Percentiles rank a stretch among this genome's conserved stretches.
phyloP scores from a whole-genome alignment of 1,140 invertebrate species.

The Cyrtorhinus lividipennis region DNA sequence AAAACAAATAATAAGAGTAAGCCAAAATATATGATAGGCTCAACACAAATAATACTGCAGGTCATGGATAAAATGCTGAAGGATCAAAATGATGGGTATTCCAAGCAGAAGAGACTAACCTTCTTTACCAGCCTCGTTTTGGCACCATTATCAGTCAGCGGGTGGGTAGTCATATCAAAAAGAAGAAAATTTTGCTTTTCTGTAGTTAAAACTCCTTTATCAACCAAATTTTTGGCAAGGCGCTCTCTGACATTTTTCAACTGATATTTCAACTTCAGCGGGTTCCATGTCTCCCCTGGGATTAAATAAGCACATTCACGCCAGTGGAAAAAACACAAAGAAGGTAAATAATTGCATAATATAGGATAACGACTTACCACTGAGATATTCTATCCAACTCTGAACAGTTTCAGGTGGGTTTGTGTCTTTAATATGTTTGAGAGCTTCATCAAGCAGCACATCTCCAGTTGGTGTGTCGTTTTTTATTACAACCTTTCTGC shows the following conservation, averaged over 20 bases:
- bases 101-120: no score
- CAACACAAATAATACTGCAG: no score
- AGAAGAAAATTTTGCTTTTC: constrained; percentile 99
- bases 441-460: constrained; percentile 92
- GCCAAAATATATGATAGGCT: no score
- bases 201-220: constrained; percentile 98
- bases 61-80: no score
- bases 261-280: constrained; percentile 94
- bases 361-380: constrained; percentile 48
- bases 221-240: constrained; percentile 97
- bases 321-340: constrained; percentile 19
- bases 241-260: constrained; percentile 97
- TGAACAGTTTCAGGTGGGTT: constrained; percentile 94
- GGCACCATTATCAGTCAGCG: constrained; percentile 86
- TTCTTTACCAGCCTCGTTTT: constrained; percentile 96
- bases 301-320: constrained; percentile 22
- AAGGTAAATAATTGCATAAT: constrained; percentile 14
- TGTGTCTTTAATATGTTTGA: constrained; percentile 97
- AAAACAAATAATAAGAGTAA: neutral
- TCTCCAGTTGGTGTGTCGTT: constrained; percentile 91
- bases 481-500: constrained; percentile 63
- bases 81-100: no score
- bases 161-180: constrained; percentile 99
- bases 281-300: constrained; percentile 98
- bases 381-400: constrained; percentile 99